Evolutionary conservation across 2,113 vertebrate species (phyloP).

Genomic region (Otocyon megalotis): DNA sequence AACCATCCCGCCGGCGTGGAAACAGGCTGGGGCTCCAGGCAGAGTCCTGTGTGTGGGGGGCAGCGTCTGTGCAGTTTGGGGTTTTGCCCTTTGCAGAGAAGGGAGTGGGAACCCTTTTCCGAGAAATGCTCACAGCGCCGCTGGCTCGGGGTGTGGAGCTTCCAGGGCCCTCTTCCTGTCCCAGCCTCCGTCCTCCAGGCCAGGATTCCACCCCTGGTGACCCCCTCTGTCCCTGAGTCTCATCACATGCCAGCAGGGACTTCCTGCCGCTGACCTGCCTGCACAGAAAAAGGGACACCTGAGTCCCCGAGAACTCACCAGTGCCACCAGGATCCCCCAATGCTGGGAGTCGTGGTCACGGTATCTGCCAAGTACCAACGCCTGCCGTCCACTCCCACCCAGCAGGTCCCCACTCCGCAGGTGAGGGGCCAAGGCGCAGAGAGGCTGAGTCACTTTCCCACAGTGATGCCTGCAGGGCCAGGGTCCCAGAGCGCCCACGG

Average conservation of each 20-base stretch:
- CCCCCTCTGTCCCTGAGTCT: background rate
- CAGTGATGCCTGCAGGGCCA: background rate
- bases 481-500: background rate
- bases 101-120: background rate
- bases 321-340: background rate
- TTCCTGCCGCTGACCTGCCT: no score
- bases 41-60: background rate
- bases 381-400: background rate
- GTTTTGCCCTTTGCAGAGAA: background rate
- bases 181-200: background rate
- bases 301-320: background rate
- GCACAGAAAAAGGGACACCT: background rate
- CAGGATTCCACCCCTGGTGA: no score
- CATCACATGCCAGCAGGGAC: rapidly evolving
- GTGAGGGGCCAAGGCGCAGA: background rate
- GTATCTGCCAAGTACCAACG: rapidly evolving
- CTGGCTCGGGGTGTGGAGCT: background rate
- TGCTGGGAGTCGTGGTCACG: rapidly evolving
- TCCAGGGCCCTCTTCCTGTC: no score
- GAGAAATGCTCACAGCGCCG: background rate
- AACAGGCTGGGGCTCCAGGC: rapidly evolving
- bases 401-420: no score
- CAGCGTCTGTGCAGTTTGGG: background rate
- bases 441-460: background rate
- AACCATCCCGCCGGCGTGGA: background rate